Evolutionary conservation across 2,888 invertebrate species (phyloP).

Genomic region (Trissolcus japonicus): DNA sequence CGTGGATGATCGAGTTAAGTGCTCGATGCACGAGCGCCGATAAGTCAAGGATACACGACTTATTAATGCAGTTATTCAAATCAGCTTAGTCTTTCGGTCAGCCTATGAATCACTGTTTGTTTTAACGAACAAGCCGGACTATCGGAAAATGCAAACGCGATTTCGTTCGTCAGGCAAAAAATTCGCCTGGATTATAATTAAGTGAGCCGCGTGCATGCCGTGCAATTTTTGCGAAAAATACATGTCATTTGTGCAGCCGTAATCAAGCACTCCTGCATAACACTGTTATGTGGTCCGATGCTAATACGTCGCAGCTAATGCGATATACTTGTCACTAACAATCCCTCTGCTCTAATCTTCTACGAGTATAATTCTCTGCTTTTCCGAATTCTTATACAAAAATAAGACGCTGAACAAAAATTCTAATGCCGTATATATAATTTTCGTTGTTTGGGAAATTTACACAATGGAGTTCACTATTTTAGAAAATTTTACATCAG

Average conservation of each 20-base stretch:
- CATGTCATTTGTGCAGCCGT: conserved; percentile 20
- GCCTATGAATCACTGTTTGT: conserved; percentile 50
- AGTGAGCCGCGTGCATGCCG: conserved; percentile 17
- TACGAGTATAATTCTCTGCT: not conserved
- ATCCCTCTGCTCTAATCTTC: not conserved
- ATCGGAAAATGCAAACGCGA: conserved; percentile 46
- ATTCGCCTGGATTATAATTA: conserved; percentile 22
- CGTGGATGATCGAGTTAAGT: conserved; percentile 58
- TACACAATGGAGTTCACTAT: no score
- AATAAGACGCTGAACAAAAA: not conserved
- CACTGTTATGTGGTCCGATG: conserved; percentile 33
- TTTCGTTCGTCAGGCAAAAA: conserved; percentile 20
- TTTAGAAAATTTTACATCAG: no score
- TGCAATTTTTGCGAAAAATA: conserved; percentile 32
- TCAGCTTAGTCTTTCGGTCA: conserved; percentile 32
- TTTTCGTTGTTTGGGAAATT: no score
- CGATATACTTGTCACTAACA: conserved; percentile 28
- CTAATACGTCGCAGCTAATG: conserved; percentile 32
- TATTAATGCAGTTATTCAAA: conserved; percentile 53
- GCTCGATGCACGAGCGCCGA: conserved; percentile 60
- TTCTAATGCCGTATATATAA: not conserved
- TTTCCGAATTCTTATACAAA: not conserved
- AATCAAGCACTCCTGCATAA: conserved; percentile 18
- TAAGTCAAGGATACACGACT: conserved; percentile 51
- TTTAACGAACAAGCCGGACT: conserved; percentile 37